Evolutionary conservation across 1,140 invertebrate genomes (phyloP).

Genomic region (Episyrphus balteatus): DNA sequence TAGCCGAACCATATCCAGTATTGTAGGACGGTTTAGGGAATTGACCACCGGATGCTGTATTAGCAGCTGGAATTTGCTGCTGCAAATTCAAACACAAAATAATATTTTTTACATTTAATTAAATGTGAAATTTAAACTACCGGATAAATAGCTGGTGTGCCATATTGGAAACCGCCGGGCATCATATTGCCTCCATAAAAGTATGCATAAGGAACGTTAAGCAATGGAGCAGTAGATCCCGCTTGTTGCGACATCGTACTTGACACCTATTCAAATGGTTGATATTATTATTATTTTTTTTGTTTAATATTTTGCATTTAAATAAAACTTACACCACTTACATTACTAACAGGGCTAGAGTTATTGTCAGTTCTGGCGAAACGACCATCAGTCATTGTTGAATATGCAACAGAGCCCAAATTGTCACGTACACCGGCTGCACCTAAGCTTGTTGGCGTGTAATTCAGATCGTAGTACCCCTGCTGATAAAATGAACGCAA

Average conservation of each 20-base stretch:
- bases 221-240: slow-evolving; percentile 34
- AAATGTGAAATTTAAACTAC: slow-evolving; percentile 35
- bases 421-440: slow-evolving; percentile 50
- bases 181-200: slow-evolving; percentile 56
- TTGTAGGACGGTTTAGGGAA: slow-evolving; percentile 57
- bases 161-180: slow-evolving; percentile 64
- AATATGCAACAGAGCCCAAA: slow-evolving; percentile 63
- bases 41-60: slow-evolving; percentile 50
- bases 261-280: slow-evolving; percentile 34
- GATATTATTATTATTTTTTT: not conserved
- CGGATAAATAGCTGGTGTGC: slow-evolving; percentile 54
- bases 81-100: slow-evolving; percentile 10
- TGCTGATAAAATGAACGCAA: slow-evolving; percentile 19
- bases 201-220: slow-evolving; percentile 50
- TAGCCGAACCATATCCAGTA: slow-evolving; percentile 50
- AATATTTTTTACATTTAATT: not conserved
- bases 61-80: slow-evolving; percentile 53
- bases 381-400: slow-evolving; percentile 57
- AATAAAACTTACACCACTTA: slow-evolving; percentile 11
- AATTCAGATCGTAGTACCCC: slow-evolving; percentile 55
- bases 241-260: slow-evolving; percentile 61
- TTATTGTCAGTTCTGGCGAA: slow-evolving; percentile 72
- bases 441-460: slow-evolving; percentile 47
- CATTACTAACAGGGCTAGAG: slow-evolving; percentile 57
- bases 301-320: not conserved